Evolutionary conservation across 2,888 invertebrate genomes (phyloP).

Genomic region (Archips xylosteana): DNA sequence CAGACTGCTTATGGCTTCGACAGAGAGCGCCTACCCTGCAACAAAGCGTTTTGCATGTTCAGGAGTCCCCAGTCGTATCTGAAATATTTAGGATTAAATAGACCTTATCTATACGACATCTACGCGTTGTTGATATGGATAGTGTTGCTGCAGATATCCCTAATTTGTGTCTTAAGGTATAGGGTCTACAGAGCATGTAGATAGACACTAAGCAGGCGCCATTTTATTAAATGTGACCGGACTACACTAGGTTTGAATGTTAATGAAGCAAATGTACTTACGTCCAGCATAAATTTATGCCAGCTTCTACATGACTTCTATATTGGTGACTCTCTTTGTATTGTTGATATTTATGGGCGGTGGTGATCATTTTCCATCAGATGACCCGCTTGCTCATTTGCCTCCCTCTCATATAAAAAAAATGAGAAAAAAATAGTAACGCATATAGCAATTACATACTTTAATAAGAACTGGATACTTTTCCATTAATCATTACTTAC

Average conservation of each 20-base stretch:
- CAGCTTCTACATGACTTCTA: too few species aligned
- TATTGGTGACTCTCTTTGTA: too few species aligned
- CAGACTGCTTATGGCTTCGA: slow-evolving; percentile 89
- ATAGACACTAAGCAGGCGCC: slow-evolving; percentile 47
- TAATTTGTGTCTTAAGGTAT: slow-evolving; percentile 81
- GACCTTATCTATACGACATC: slow-evolving; percentile 77
- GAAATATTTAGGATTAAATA: slow-evolving; percentile 85
- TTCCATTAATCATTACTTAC: too few species aligned
- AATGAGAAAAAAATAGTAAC: too few species aligned
- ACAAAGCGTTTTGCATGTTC: slow-evolving; percentile 83
- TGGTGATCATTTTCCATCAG: too few species aligned
- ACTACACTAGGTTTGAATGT: background rate
- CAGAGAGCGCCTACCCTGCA: slow-evolving; percentile 86
- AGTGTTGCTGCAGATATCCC: slow-evolving; percentile 81
- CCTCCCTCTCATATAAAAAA: too few species aligned
- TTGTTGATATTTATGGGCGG: too few species aligned
- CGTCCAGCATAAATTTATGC: too few species aligned
- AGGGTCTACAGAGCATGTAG: slow-evolving; percentile 75
- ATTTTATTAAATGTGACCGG: background rate
- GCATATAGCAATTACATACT: too few species aligned
- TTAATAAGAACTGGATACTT: too few species aligned
- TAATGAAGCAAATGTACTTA: background rate
- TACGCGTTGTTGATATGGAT: slow-evolving; percentile 86
- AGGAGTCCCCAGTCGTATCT: slow-evolving; percentile 85
- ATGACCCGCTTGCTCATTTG: too few species aligned